Conservation (phyloP, 2,113 vertebrate genomes). For the Kryptolebias marmoratus region DNA sequence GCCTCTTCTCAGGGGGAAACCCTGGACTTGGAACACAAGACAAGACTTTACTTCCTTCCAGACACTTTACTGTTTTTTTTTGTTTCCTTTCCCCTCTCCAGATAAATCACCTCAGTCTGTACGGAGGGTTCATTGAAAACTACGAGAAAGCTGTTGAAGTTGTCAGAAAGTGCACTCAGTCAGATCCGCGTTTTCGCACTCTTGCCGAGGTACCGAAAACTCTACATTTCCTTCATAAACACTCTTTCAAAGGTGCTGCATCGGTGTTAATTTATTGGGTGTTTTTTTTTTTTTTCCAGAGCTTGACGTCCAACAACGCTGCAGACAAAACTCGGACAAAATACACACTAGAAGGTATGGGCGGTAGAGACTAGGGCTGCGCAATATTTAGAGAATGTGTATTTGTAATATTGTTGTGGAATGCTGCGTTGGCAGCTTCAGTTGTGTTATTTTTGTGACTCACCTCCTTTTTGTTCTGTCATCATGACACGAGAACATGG, state of each 20-base stretch:
- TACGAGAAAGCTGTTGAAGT: conserved; percentile 76
- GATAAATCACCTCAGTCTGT: conserved; percentile 80
- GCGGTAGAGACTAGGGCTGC: not conserved
- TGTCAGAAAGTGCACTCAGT: conserved; percentile 71
- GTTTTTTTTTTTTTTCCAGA: conserved; percentile 59
- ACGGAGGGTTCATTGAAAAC: conserved; percentile 81
- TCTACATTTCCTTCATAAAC: not conserved
- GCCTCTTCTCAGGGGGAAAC: too few species aligned
- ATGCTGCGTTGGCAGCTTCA: too few species aligned
- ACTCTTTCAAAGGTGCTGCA: too few species aligned
- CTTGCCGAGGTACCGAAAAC: conserved; percentile 73
- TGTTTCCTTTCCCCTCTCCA: conserved; percentile 22
- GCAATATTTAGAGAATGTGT: too few species aligned
- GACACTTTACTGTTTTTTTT: not conserved
- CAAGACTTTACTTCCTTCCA: not conserved
- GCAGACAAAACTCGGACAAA: conserved; percentile 64
- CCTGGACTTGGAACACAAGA: not conserved
- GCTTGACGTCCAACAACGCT: conserved; percentile 73
- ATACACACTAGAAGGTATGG: conserved; percentile 80
- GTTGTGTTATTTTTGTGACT: too few species aligned
- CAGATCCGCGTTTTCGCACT: conserved; percentile 74
- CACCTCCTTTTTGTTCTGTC: too few species aligned
- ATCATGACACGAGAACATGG: too few species aligned
- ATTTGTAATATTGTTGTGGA: too few species aligned
- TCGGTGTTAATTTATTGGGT: not conserved